Percentiles rank a stretch among this genome's conserved stretches.
Evolutionary conservation across 2,113 vertebrate genomes (phyloP).

Genomic region (Tenrec ecaudatus): DNA sequence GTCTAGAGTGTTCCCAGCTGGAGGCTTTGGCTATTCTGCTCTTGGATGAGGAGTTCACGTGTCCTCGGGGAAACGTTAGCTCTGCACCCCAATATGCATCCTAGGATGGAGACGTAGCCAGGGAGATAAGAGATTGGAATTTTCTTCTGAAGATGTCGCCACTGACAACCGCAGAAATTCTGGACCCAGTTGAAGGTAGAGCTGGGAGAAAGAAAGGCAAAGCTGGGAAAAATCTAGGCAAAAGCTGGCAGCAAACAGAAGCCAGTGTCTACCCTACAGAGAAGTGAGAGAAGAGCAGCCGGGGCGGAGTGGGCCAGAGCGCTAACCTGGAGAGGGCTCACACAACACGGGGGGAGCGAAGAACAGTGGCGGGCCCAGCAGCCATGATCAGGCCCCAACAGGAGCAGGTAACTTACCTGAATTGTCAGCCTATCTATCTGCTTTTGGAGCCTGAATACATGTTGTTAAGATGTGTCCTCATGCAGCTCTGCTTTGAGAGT

Average conservation of each 20-base stretch:
- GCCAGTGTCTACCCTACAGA: no score
- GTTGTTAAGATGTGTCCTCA: not conserved
- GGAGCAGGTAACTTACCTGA: no score
- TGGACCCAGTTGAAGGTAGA: not conserved
- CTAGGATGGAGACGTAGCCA: not conserved
- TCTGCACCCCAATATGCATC: not conserved
- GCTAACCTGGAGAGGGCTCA: not conserved
- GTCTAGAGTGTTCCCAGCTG: not conserved
- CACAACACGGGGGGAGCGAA: not conserved
- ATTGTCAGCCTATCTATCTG: not conserved
- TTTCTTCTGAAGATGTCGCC: not conserved
- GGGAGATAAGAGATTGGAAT: not conserved
- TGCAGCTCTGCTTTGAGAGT: not conserved
- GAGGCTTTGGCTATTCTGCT: no score
- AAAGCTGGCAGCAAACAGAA: not conserved
- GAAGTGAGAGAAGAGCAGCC: not conserved
- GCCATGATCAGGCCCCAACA: not conserved
- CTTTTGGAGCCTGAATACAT: not conserved
- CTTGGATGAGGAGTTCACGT: not conserved
- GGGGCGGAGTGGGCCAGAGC: not conserved
- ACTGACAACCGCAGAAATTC: not conserved
- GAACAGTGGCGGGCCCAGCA: no score
- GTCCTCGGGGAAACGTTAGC: not conserved
- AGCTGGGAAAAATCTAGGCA: not conserved
- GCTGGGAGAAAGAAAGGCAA: no score